Percentiles rank a stretch among this genome's conserved stretches.
Conservation (phyloP, 2,888 invertebrate species). For the Metacarcinus magister region DNA sequence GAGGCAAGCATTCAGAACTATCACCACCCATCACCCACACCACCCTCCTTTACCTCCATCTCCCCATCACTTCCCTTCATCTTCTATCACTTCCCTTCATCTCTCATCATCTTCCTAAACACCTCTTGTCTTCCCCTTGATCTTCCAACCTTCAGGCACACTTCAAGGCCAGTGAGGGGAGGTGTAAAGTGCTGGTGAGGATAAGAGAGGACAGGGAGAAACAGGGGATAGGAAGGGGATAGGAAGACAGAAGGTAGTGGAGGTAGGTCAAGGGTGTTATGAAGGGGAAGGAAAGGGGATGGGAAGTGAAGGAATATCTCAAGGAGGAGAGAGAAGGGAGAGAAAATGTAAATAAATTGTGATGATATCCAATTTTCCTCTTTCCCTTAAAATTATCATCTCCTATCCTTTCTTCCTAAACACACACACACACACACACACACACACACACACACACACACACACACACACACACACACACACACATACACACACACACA, state of each 20-base stretch:
- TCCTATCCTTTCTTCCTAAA: background rate
- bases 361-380: background rate
- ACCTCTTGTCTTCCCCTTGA: background rate
- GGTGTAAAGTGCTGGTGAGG: background rate
- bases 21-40: background rate
- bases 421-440: conserved; percentile 39
- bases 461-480: too few relatives aligned
- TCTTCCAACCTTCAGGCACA: background rate
- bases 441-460: conserved; percentile 32
- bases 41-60: background rate
- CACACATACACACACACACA: too few relatives aligned
- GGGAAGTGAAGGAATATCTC: background rate
- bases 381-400: background rate
- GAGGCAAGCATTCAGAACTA: background rate
- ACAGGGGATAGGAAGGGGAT: background rate
- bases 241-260: background rate
- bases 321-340: background rate
- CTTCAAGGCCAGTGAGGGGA: background rate
- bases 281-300: background rate
- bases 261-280: background rate
- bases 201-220: background rate
- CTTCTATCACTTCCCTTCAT: background rate
- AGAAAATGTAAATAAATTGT: background rate
- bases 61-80: background rate
- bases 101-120: background rate